Evolutionary conservation across 2,888 invertebrate genomes (phyloP).

Genomic region (Alviniconcha strummeri): DNA sequence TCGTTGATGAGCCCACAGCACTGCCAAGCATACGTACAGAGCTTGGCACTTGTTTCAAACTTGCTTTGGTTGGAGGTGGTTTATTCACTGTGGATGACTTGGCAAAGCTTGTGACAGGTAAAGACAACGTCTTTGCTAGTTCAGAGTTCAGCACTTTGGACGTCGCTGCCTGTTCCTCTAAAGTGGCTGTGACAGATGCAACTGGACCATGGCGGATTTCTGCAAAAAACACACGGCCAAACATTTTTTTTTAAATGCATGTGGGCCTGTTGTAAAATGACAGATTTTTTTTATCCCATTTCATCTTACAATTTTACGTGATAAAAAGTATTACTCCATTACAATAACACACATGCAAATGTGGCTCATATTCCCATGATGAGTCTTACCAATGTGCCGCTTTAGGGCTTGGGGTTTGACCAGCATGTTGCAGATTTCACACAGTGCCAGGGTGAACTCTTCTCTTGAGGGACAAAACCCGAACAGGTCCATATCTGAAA

Average conservation of each 20-base stretch:
- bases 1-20: slow-evolving; percentile 3
- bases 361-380: too few species aligned
- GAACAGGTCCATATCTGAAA: slow-evolving; percentile 83
- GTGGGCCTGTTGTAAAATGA: too few species aligned
- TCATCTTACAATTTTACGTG: too few species aligned
- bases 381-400: slow-evolving; percentile 80
- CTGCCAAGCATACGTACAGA: slow-evolving; percentile 42
- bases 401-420: slow-evolving; percentile 87
- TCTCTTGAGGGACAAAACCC: slow-evolving; percentile 87
- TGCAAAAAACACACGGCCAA: slow-evolving; percentile 26
- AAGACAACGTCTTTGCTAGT: slow-evolving; percentile 40
- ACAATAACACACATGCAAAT: too few species aligned
- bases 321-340: too few species aligned
- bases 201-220: slow-evolving; percentile 45
- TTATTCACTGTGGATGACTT: slow-evolving; percentile 27
- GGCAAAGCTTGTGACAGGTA: slow-evolving; percentile 24
- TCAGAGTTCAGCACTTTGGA: slow-evolving; percentile 40
- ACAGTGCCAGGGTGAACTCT: slow-evolving; percentile 84
- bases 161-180: slow-evolving; percentile 16
- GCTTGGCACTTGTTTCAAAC: slow-evolving; percentile 61
- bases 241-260: too few species aligned
- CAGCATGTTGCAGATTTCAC: slow-evolving; percentile 85
- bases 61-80: slow-evolving; percentile 55
- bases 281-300: too few species aligned
- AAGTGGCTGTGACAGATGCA: slow-evolving; percentile 32